These are phyloP conservation scores for Lacerta bilineata DNA, from an alignment of 2,797 vertebrate species.

Conservation along the genomic window DNA sequence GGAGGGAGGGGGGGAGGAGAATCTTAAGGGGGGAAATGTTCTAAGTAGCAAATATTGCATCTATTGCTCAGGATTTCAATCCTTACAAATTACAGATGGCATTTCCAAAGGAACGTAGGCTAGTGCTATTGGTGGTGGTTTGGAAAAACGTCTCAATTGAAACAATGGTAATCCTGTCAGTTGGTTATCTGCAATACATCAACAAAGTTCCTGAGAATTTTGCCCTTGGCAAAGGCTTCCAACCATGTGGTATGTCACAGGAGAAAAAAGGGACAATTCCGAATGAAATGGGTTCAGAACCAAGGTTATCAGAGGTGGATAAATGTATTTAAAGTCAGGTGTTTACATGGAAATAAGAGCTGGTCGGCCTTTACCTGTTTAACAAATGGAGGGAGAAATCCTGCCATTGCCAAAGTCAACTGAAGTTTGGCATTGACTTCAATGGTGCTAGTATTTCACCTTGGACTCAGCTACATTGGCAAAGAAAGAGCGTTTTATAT, in stretches of 20 bases:
- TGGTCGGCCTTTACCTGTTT: not conserved
- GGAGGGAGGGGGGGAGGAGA: constrained; percentile 14
- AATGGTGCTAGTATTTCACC: not conserved
- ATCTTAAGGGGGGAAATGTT: constrained; percentile 38
- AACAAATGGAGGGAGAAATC: not conserved
- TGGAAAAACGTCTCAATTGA: constrained; percentile 47
- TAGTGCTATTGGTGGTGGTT: constrained; percentile 39
- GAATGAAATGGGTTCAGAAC: constrained; percentile 34
- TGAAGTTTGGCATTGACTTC: not conserved
- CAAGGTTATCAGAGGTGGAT: not conserved
- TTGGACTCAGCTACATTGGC: not conserved
- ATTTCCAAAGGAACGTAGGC: constrained; percentile 51
- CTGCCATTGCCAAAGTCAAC: not conserved
- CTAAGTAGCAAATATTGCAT: constrained; percentile 55
- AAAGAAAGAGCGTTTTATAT: not conserved
- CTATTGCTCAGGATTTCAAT: constrained; percentile 62
- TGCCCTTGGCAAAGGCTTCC: constrained; percentile 22
- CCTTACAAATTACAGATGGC: constrained; percentile 58
- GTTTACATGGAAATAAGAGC: not conserved
- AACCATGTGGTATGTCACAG: not conserved
- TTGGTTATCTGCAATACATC: constrained; percentile 60
- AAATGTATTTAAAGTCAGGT: constrained; percentile 30
- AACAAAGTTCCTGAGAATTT: constrained; percentile 54
- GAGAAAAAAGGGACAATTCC: constrained; percentile 36
- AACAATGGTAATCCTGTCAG: constrained; percentile 48